Base-by-base conservation (phyloP, 2,113 vertebrate species). In the Smithornis capensis region DNA sequence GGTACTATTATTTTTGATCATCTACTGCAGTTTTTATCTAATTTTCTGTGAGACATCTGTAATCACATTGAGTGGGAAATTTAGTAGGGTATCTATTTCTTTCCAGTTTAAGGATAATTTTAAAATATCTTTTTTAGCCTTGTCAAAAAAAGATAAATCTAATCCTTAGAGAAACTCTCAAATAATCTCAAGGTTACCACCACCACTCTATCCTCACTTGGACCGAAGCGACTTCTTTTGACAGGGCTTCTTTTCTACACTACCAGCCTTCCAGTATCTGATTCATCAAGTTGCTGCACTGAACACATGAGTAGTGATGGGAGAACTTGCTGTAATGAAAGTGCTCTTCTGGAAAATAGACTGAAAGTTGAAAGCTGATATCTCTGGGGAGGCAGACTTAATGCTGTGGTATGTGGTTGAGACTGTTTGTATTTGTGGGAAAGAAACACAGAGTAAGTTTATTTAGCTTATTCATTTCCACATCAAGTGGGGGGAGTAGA, bases 341-440 rank as follows among this genome's bases (percentile, higher is more conserved):
- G 50, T 40, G 67, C 23, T 94, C 37, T 69, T 91, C 74, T 92
- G 83, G 87, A 91, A 94, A 92, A 73, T 2, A 90, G 65, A 22
- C 78, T 77, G 42, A 38, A 91, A 91, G 69, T 91, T 33, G 45
- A 76, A 94, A 71, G 35, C 50, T 67, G 57, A 2, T 94, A 62
- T 59, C 91, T 84, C 91, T 80, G 27, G 78, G 56, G 84, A 95
- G 57, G 35, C 59, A 88, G 67, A 83, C 74, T 92, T 87, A 89
- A 89, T 12, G 14, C 52, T 92, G 75, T 85, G 89, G 70, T 87
- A 85, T 92, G 78, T 59, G 73, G 84, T 90, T 89, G 59, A 79
- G 67, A 55, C 67, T 77, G 24, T 88, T 86, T 80, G 69, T 83
- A 76, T 83, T 71, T 77, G 91, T 88, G 93, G 63, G 78, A 87